Evolutionary conservation across 2,113 vertebrate genomes (phyloP).

Genomic region (Oncorhynchus tshawytscha): DNA sequence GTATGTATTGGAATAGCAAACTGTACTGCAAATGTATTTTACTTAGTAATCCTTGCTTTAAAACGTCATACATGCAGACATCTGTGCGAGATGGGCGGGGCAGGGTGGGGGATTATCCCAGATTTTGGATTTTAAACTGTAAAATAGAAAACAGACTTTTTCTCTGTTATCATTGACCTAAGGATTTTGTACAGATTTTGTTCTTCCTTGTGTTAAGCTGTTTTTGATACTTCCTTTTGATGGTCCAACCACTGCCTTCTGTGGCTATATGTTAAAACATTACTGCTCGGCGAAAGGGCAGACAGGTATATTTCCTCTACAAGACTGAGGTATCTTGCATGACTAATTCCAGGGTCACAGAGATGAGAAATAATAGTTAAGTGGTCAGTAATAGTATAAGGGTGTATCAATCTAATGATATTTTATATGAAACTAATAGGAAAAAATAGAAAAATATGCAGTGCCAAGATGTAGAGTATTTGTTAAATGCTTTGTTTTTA

Average conservation of each 20-base stretch:
- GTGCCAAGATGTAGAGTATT: slow-evolving; percentile 96
- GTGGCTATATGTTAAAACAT: slow-evolving; percentile 79
- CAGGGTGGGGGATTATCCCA: slow-evolving; percentile 69
- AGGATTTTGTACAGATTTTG: slow-evolving; percentile 90
- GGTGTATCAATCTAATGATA: slow-evolving; percentile 88
- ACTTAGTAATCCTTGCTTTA: slow-evolving; percentile 87
- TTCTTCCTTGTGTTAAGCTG: slow-evolving; percentile 68
- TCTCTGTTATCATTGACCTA: slow-evolving; percentile 84
- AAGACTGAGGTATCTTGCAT: slow-evolving; percentile 83
- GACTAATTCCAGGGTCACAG: slow-evolving; percentile 86
- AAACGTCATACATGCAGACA: slow-evolving; percentile 82
- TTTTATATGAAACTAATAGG: slow-evolving; percentile 83
- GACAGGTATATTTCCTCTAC: slow-evolving; percentile 80
- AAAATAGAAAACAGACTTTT: slow-evolving; percentile 91
- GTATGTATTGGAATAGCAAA: slow-evolving; percentile 95
- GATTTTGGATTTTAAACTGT: slow-evolving; percentile 87
- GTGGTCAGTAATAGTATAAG: slow-evolving; percentile 85
- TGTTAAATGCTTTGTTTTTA: slow-evolving; percentile 79
- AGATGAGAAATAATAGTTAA: slow-evolving; percentile 65
- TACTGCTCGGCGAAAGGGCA: slow-evolving; percentile 74
- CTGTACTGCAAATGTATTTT: slow-evolving; percentile 92
- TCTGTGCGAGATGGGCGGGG: slow-evolving; percentile 51
- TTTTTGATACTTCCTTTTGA: slow-evolving; percentile 90
- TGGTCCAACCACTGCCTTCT: slow-evolving; percentile 83
- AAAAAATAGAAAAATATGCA: slow-evolving; percentile 83